Base-by-base conservation (phyloP, 2,888 invertebrate species). In the Spicauda simplicius region DNA sequence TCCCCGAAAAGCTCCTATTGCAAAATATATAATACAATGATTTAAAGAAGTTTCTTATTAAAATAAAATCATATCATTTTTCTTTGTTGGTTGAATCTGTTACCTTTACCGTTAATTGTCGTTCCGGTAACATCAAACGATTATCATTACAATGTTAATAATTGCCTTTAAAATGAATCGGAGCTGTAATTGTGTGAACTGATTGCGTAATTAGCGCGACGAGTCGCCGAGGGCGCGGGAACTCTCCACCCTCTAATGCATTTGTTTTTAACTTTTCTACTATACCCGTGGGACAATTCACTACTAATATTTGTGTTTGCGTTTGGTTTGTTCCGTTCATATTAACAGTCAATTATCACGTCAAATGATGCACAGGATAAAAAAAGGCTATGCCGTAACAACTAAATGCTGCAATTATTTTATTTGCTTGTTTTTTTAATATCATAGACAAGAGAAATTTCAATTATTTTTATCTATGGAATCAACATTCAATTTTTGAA, bases 181-280 rank as follows among this genome's bases (percentile, higher is more conserved):
- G 54, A 60, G 59, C 66, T 77, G 73, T 69, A 91, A 91, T 90
- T 91, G 92, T 93, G 92, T 90, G 92, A 93, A 92, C 90, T 90
- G 87, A 90, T 87, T 86, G 86, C 75, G 81, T 91, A 91, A 93
- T 92, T 93, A 92, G 90, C 86, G 84, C 86, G 87, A 83, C 85
- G 80, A 85, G 86, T 83, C 87, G 79, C 82, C 75, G 82, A 83
- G 92, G 90, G 90, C 91, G 90, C 90, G 91, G 88, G 91, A 91
- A 84, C 75, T 74, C 70, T 73, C 74, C 84, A 80, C 88, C 90
- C 87, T 80, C 74, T 72, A 60, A 60, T 66, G 65, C 65, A 60
- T 73, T 78, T 77, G 75, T 80, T 84, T 85, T 87, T 86, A 82
- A 82, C 80, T 67, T 76, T 59, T 65, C 54, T 59, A 63, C 63